A percentile compares a stretch with the other conserved stretches of the same genome.
Evolutionary conservation across 2,888 invertebrate genomes (phyloP).

Genomic region (Caenorhabditis panamensis): DNA sequence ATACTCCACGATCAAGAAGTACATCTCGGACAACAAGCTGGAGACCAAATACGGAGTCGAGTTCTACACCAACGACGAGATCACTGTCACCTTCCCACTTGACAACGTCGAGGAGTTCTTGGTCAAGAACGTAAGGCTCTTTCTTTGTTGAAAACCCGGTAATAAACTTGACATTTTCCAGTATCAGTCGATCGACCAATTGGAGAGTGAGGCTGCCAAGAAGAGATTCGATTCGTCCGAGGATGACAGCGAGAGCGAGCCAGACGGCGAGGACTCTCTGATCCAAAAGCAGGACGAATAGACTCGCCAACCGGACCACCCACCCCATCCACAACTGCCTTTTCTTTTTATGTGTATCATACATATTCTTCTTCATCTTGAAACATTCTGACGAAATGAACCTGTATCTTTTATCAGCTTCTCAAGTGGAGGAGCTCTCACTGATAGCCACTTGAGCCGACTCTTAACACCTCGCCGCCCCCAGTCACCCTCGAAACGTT

Average conservation of each 20-base stretch:
- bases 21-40: slow-evolving; percentile 63
- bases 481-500: slow-evolving; percentile 19
- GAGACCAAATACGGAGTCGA: slow-evolving; percentile 67
- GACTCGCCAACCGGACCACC: not conserved
- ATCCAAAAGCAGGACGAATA: slow-evolving; percentile 47
- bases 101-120: slow-evolving; percentile 74
- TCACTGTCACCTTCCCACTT: slow-evolving; percentile 71
- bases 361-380: slow-evolving; percentile 14
- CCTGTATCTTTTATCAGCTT: slow-evolving; percentile 10
- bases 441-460: slow-evolving; percentile 41
- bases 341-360: slow-evolving; percentile 38
- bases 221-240: slow-evolving; percentile 73
- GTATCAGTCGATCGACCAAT: slow-evolving; percentile 65
- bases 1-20: slow-evolving; percentile 66
- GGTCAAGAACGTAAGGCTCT: slow-evolving; percentile 71
- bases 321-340: slow-evolving; percentile 34
- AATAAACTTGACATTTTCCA: slow-evolving; percentile 22
- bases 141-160: not conserved
- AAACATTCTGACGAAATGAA: slow-evolving; percentile 17
- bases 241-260: slow-evolving; percentile 72
- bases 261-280: slow-evolving; percentile 56
- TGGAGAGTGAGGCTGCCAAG: slow-evolving; percentile 68
- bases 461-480: slow-evolving; percentile 50
- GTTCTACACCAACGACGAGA: slow-evolving; percentile 64
- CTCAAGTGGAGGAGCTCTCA: slow-evolving; percentile 15